Base-by-base conservation (phyloP, 2,113 vertebrate species). In the Myotis davidii region DNA sequence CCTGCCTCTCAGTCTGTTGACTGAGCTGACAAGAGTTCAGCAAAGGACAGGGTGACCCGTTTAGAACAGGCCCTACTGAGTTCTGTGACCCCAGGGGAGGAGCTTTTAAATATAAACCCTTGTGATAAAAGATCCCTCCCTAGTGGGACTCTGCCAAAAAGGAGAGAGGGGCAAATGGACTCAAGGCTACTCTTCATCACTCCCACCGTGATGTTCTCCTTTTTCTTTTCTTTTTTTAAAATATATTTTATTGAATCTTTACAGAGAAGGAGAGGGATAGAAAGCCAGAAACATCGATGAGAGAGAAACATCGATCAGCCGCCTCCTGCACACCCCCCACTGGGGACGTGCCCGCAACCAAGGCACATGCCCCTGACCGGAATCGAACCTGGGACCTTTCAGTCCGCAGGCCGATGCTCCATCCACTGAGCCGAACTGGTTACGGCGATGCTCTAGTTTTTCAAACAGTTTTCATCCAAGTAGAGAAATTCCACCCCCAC, bases 381-480 rank as follows among this genome's bases (percentile, higher is more conserved):
- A n/a, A n/a, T n/a, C n/a, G n/a, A n/a, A n/a, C n/a, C n/a, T n/a
- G n/a, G n/a, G n/a, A n/a, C n/a, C n/a, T n/a, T n/a, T n/a, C n/a
- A n/a, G n/a, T n/a, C n/a, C n/a, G n/a, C n/a, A n/a, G n/a, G n/a
- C n/a, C n/a, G n/a, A n/a, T n/a, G n/a, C n/a, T n/a, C n/a, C n/a
- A n/a, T n/a, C n/a, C n/a, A n/a, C n/a, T n/a, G n/a, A n/a, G n/a
- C n/a, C n/a, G n/a, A n/a, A n/a, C n/a, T n/a, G n/a, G n/a, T n/a
- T n/a, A n/a, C n/a, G n/a, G n/a, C n/a, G n/a, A n/a, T n/a, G n/a
- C n/a, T n/a, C n/a, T n/a, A n/a, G n/a, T n/a, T n/a, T n/a, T 77
- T 64, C 65, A 95, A 59, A 37, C 18, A 11, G 29, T 85, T 87
- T 85, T 89, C 74, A 89, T 83, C 87, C 42, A 54, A 90, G 93